These are phyloP conservation scores for Stramonita haemastoma DNA, from an alignment of 2,888 invertebrate genomes.

Conservation along the genomic window DNA sequence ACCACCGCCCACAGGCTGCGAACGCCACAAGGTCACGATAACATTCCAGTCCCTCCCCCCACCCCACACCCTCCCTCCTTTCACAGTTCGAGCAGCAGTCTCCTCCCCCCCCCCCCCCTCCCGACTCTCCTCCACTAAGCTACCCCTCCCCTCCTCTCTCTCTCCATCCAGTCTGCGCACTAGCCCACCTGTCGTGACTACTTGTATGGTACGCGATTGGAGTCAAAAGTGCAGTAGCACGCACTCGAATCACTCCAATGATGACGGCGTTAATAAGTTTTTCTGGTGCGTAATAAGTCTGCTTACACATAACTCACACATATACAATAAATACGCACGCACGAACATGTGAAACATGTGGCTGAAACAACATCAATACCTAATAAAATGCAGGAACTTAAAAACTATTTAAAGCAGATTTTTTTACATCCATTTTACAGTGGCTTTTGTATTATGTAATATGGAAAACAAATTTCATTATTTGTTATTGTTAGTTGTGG, in stretches of 20 bases:
- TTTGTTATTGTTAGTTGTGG: too few species aligned
- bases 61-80: neutral
- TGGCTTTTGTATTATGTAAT: too few species aligned
- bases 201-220: neutral
- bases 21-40: constrained; percentile 17
- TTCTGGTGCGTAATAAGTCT: too few species aligned
- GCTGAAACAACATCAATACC: neutral
- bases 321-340: neutral
- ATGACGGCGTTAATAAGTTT: too few species aligned
- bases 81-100: neutral
- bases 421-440: too few species aligned
- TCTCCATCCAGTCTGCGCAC: neutral
- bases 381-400: neutral
- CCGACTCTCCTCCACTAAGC: neutral
- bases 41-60: neutral
- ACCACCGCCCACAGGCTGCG: neutral
- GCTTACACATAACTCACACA: neutral
- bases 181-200: neutral
- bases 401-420: too few species aligned
- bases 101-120: neutral
- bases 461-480: too few species aligned
- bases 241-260: too few species aligned
- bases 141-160: neutral
- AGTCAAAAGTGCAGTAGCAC: neutral
- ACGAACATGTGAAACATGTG: neutral